These are phyloP conservation scores for Shinisaurus crocodilurus DNA, from an alignment of 2,113 vertebrate genomes.

Conservation along the genomic window DNA sequence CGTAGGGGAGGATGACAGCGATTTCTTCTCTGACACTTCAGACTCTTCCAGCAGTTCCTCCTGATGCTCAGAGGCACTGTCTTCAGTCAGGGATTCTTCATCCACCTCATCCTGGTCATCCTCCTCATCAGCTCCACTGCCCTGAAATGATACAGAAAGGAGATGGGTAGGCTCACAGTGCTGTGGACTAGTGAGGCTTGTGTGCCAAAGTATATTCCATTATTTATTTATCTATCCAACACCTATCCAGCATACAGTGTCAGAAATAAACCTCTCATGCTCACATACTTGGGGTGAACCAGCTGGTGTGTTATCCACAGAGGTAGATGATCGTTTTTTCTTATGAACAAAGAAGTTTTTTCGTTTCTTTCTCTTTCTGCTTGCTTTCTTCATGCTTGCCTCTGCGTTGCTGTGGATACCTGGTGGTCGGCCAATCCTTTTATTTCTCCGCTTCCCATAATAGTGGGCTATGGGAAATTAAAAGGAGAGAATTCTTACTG, in stretches of 20 bases:
- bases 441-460: slow-evolving; percentile 94
- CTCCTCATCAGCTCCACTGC: slow-evolving; percentile 93
- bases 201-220: background rate
- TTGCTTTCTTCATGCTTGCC: slow-evolving; percentile 90
- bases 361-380: slow-evolving; percentile 92
- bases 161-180: background rate
- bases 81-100: slow-evolving; percentile 92
- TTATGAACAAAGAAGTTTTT: slow-evolving; percentile 98
- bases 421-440: slow-evolving; percentile 90
- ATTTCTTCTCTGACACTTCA: slow-evolving; percentile 91
- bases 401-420: slow-evolving; percentile 93
- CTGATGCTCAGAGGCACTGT: slow-evolving; percentile 90
- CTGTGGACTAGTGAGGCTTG: background rate
- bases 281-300: slow-evolving; percentile 92
- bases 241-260: background rate
- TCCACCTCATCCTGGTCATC: slow-evolving; percentile 87
- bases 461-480: slow-evolving; percentile 87
- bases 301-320: slow-evolving; percentile 92
- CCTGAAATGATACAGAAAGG: slow-evolving; percentile 71
- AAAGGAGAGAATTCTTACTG: slow-evolving; percentile 52
- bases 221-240: slow-evolving; percentile 21
- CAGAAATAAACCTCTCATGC: background rate
- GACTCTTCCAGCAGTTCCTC: slow-evolving; percentile 93
- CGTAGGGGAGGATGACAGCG: slow-evolving; percentile 85
- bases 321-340: slow-evolving; percentile 92